Percentiles rank a stretch among this genome's conserved stretches.
These are phyloP conservation scores for Bothrops jararaca DNA, from an alignment of 2,113 vertebrate genomes.

Conservation along the genomic window DNA sequence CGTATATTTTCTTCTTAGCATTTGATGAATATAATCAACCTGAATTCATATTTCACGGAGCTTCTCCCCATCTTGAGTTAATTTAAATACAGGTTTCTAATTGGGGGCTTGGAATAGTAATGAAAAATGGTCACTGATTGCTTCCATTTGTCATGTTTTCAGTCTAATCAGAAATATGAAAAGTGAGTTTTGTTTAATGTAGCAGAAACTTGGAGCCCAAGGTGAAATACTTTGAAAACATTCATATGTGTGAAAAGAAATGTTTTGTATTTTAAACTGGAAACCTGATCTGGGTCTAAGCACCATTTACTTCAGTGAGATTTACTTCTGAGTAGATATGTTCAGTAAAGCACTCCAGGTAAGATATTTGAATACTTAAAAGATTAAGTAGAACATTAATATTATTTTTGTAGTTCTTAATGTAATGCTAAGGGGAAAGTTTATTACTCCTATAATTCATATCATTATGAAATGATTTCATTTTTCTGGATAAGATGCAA, in stretches of 20 bases:
- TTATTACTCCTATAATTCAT: neutral
- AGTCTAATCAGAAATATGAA: constrained; percentile 33
- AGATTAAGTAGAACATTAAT: neutral
- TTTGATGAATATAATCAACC: constrained; percentile 25
- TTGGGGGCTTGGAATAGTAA: constrained; percentile 15
- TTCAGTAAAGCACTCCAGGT: neutral
- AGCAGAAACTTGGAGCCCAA: constrained; percentile 30
- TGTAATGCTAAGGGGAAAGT: neutral
- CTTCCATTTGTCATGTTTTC: constrained; percentile 13
- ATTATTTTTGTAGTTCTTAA: neutral
- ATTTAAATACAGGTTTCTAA: constrained; percentile 24
- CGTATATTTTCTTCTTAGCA: constrained; percentile 4
- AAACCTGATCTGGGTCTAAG: neutral
- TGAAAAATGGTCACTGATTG: constrained; percentile 31
- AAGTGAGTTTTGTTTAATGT: constrained; percentile 15
- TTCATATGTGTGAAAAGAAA: neutral
- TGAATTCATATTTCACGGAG: constrained; percentile 14
- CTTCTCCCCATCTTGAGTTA: neutral
- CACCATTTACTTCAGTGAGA: neutral
- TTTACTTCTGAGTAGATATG: neutral
- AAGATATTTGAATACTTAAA: neutral
- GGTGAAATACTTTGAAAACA: constrained; percentile 46
- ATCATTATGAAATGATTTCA: neutral
- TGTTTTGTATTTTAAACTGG: neutral
- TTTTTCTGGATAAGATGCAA: neutral